Conservation (phyloP, 1,140 invertebrate genomes). For the Aleiodes sp. region DNA sequence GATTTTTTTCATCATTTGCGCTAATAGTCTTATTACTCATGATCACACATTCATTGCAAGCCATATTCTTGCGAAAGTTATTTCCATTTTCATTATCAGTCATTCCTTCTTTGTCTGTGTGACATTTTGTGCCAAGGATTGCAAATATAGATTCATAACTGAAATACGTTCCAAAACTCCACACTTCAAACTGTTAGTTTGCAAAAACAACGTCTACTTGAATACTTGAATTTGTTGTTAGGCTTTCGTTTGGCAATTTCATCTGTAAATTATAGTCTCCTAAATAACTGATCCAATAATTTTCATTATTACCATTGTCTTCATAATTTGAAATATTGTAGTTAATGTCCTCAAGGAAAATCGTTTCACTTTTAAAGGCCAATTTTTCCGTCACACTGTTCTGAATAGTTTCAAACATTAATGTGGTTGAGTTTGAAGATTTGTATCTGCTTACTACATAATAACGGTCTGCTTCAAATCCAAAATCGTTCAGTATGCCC, state of each 20-base stretch:
- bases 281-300: neutral
- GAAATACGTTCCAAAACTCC: slow-evolving; percentile 9
- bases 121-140: neutral
- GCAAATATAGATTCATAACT: neutral
- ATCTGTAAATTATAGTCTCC: neutral
- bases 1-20: too few relatives aligned
- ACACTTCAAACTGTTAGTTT: neutral
- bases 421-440: neutral
- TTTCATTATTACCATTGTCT: neutral
- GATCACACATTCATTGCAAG: too few relatives aligned
- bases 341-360: neutral
- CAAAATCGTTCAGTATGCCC: neutral
- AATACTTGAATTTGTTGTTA: neutral
- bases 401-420: neutral
- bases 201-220: slow-evolving; percentile 14
- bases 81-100: too few relatives aligned
- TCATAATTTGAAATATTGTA: neutral
- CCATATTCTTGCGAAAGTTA: too few relatives aligned
- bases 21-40: too few relatives aligned
- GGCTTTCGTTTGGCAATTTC: neutral
- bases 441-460: neutral
- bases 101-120: too few relatives aligned
- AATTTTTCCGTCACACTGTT: neutral
- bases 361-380: neutral
- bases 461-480: neutral